Percentiles rank a stretch among this genome's conserved stretches.
Conservation (phyloP, 1,140 invertebrate species). For the Drosophila rufa region DNA sequence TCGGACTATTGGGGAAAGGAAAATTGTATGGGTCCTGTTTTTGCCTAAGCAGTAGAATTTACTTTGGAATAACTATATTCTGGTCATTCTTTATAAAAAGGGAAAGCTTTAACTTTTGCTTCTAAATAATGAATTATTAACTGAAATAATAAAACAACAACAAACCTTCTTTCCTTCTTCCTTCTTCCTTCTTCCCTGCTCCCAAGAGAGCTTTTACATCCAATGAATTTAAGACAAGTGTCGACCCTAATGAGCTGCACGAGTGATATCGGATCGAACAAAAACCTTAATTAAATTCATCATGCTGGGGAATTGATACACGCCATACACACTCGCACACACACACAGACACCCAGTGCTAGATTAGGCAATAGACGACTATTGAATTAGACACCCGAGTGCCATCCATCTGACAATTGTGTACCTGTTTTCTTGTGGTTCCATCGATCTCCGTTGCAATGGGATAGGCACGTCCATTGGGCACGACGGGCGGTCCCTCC, state of each 20-base stretch:
- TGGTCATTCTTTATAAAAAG: background rate
- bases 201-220: background rate
- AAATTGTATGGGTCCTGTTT: background rate
- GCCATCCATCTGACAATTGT: slow-evolving; percentile 60
- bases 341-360: slow-evolving; percentile 18
- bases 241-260: background rate
- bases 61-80: background rate
- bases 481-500: slow-evolving; percentile 87
- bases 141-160: no score
- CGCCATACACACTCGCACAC: slow-evolving; percentile 1
- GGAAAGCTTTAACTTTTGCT: no score
- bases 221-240: background rate
- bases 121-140: no score
- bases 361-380: slow-evolving; percentile 22
- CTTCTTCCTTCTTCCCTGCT: no score
- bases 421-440: slow-evolving; percentile 83
- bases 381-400: slow-evolving; percentile 37
- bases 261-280: background rate
- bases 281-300: slow-evolving; percentile 3
- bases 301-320: slow-evolving; percentile 22
- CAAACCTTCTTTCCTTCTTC: no score
- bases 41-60: background rate
- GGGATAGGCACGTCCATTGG: slow-evolving; percentile 86
- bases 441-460: slow-evolving; percentile 85
- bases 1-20: background rate